These are phyloP conservation scores for Drosophila kanapiae DNA, from an alignment of 1,140 invertebrate genomes.

Conservation along the genomic window DNA sequence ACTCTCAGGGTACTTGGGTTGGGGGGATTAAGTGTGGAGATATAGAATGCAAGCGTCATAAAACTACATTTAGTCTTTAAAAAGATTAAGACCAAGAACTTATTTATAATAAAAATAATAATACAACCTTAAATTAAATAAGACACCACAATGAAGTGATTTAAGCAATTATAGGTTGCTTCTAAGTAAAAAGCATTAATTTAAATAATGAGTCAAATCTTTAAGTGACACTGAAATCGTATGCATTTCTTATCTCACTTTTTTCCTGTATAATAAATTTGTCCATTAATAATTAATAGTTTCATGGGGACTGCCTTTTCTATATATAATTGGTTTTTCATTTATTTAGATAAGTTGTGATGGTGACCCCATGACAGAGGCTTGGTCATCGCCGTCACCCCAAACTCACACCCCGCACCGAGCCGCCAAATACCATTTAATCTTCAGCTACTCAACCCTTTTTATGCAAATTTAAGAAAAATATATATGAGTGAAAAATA, in stretches of 20 bases:
- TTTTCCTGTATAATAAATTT: conserved; percentile 43
- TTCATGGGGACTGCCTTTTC: conserved; percentile 24
- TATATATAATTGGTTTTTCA: conserved; percentile 4
- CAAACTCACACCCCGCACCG: conserved; percentile 13
- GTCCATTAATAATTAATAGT: conserved; percentile 43
- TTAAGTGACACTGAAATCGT: conserved; percentile 23
- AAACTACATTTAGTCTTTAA: not conserved
- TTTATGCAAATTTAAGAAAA: conserved; percentile 80
- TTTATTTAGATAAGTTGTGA: conserved; percentile 30
- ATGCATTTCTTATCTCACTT: conserved; percentile 35
- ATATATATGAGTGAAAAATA: conserved; percentile 72
- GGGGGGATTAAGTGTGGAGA: conserved; percentile 3
- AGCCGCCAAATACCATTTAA: conserved; percentile 59
- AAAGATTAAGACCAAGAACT: not conserved
- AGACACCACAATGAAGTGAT: not conserved
- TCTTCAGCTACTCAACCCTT: conserved; percentile 82
- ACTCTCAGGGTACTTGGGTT: not conserved
- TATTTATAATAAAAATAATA: not conserved
- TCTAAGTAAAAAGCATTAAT: conserved; percentile 1
- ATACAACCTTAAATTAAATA: not conserved
- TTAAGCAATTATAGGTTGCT: not conserved
- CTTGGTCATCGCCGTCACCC: conserved; percentile 31
- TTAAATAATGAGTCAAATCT: conserved; percentile 9
- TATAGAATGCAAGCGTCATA: conserved; percentile 3
- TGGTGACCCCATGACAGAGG: conserved; percentile 36